These are phyloP conservation scores for Procambarus clarkii DNA, from an alignment of 1,140 invertebrate genomes.

Conservation along the genomic window DNA sequence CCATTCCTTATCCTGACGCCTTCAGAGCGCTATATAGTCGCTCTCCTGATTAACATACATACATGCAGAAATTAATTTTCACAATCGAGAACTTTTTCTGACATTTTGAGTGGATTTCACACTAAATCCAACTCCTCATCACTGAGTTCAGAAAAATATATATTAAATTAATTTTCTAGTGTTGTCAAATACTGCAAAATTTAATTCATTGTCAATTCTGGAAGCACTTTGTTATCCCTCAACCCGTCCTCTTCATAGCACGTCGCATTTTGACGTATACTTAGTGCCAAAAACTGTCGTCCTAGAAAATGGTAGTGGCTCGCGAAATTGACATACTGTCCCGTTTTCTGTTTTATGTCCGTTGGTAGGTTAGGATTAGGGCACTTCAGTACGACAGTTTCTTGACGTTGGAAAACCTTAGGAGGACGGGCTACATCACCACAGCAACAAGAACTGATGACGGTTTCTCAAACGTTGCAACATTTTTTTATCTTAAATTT, in stretches of 20 bases:
- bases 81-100: not conserved
- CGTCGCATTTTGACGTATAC: too few relatives aligned
- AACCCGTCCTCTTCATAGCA: too few relatives aligned
- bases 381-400: too few relatives aligned
- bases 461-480: constrained; percentile 16
- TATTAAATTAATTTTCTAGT: constrained; percentile 10
- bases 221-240: constrained; percentile 35
- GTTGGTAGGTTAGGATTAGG: too few relatives aligned
- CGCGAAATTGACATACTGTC: too few relatives aligned
- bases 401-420: too few relatives aligned
- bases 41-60: not conserved
- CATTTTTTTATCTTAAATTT: constrained; percentile 7
- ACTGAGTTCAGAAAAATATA: constrained; percentile 18
- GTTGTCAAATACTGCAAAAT: constrained; percentile 28
- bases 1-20: too few relatives aligned
- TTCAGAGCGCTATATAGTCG: too few relatives aligned
- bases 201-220: constrained; percentile 32
- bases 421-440: not conserved
- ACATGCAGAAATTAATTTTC: not conserved
- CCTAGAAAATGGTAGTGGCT: too few relatives aligned
- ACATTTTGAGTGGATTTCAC: constrained; percentile 5
- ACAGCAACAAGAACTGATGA: constrained; percentile 20
- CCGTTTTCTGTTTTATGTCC: too few relatives aligned
- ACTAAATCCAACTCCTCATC: constrained; percentile 25
- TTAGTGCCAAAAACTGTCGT: too few relatives aligned